phyloP scores from a whole-genome alignment of 37 sponge, comb jelly and placozoan species.

The Halisarca cf. caerulea region DNA sequence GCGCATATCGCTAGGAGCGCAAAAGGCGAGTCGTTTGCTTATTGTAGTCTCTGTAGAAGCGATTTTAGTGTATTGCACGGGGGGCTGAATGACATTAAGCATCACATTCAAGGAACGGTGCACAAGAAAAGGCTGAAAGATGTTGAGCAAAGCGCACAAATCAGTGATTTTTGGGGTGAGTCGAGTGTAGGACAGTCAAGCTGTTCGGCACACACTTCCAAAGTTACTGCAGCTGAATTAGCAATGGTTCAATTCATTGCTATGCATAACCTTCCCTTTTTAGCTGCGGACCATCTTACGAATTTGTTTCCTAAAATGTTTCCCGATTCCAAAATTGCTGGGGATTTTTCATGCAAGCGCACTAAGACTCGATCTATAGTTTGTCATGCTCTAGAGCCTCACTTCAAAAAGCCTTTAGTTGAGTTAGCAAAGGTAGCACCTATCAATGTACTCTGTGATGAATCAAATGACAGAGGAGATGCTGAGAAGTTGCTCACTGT shows the following conservation, averaged over 20 bases:
- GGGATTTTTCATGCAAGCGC: conserved; percentile 20
- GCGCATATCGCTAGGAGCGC: too few relatives aligned
- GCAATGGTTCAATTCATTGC: conserved; percentile 34
- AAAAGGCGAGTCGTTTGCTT: too few relatives aligned
- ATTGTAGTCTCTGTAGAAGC: too few relatives aligned
- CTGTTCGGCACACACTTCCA: not conserved
- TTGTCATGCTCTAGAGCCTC: conserved; percentile 13
- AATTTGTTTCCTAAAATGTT: conserved; percentile 22
- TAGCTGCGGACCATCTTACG: conserved; percentile 29
- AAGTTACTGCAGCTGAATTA: not conserved
- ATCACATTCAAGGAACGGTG: too few relatives aligned
- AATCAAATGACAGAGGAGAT: conserved; percentile 7
- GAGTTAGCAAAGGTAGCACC: not conserved
- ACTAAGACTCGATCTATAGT: conserved; percentile 24
- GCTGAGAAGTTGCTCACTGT: not conserved
- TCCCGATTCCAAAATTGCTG: conserved; percentile 38
- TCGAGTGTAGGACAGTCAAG: too few relatives aligned
- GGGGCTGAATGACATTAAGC: too few relatives aligned
- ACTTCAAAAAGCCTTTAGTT: not conserved
- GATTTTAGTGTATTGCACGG: too few relatives aligned
- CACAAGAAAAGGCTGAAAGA: too few relatives aligned
- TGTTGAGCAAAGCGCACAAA: too few relatives aligned
- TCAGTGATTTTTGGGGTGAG: too few relatives aligned
- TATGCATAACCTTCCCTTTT: conserved; percentile 23
- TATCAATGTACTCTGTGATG: not conserved